phyloP scores from a whole-genome alignment of 2,113 vertebrate species.

The Garra rufa region DNA sequence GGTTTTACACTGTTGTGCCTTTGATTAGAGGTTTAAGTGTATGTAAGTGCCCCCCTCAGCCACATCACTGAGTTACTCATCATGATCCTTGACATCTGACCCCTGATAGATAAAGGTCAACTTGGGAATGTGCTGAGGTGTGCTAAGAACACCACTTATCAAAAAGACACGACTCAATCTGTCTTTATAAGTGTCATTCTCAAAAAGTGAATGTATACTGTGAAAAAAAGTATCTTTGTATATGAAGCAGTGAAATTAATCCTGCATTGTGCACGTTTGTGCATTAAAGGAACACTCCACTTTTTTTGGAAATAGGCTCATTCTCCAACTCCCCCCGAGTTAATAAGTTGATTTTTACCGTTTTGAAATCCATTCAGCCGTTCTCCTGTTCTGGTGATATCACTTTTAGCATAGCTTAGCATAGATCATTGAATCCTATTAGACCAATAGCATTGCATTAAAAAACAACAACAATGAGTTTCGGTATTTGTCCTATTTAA shows the following conservation, averaged over 20 bases:
- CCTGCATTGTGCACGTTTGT: not conserved
- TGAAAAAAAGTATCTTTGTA: not conserved
- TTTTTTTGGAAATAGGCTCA: too few relatives aligned
- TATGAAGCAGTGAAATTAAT: not conserved
- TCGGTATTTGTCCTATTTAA: too few relatives aligned
- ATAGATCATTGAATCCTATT: too few relatives aligned
- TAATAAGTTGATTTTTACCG: too few relatives aligned
- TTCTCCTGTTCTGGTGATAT: too few relatives aligned
- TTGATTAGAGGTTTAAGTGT: not conserved
- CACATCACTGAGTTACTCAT: constrained; percentile 24
- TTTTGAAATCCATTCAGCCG: too few relatives aligned
- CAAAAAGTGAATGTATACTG: not conserved
- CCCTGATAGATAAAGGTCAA: constrained; percentile 32
- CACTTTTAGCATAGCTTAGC: too few relatives aligned
- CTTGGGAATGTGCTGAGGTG: constrained; percentile 30
- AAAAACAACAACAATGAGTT: too few relatives aligned
- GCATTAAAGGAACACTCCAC: too few relatives aligned
- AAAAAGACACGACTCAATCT: not conserved
- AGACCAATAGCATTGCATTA: too few relatives aligned
- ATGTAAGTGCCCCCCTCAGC: not conserved
- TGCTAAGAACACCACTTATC: constrained; percentile 23
- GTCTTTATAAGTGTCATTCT: not conserved
- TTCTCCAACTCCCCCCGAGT: too few relatives aligned
- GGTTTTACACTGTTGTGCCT: not conserved
- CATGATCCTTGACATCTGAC: constrained; percentile 40